Base-by-base conservation (phyloP, 2,888 invertebrate species). In the Dryomyza anilis region DNA sequence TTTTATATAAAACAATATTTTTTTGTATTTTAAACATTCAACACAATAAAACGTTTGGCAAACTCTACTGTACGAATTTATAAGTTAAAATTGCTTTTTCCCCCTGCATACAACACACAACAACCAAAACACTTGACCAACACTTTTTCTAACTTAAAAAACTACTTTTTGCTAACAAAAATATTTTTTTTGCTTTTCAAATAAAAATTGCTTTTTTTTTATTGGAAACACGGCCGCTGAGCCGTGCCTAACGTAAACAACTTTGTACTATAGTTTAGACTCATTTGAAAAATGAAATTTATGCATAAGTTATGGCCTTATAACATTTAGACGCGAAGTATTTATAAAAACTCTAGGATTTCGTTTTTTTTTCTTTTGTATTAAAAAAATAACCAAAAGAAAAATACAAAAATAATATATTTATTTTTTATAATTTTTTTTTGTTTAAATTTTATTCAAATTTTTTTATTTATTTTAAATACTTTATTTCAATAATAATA, bases 241-340 rank as follows among this genome's bases (percentile, higher is more conserved):
- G n/a, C n/a, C n/a, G n/a, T n/a, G n/a, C n/a, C 23, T 3, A n/a
- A 27, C 25, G 27, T 19, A 55, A 55, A 55, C n/a, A 36, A 55
- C 16, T 10, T 23, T 36, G 36, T 36, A 55, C 21, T 55, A 33
- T 55, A n/a, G n/a, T 55, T 30, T 33, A 55, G 33, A 36, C 46
- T 60, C 53, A 61, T 43, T 61, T 61, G 14, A 29, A 53, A 52
- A 61, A 43, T 61, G 39, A 61, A 61, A 36, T 43, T 53, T 53
- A 61, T 69, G 69, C 67, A 66, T 70, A 68, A 69, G 69, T 68
- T 71, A 73, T 73, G 72, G 72, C 72, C 72, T 73, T 73, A 73
- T 73, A 71, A 70, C 67, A 67, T 71, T 72, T 61, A 61, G 61
- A 25, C 23, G 33, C 16, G 16, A 53, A 29, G 43, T 60, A 55